phyloP scores from a whole-genome alignment of 2,797 vertebrate genomes.

The Enteromius thamalakanensis region DNA sequence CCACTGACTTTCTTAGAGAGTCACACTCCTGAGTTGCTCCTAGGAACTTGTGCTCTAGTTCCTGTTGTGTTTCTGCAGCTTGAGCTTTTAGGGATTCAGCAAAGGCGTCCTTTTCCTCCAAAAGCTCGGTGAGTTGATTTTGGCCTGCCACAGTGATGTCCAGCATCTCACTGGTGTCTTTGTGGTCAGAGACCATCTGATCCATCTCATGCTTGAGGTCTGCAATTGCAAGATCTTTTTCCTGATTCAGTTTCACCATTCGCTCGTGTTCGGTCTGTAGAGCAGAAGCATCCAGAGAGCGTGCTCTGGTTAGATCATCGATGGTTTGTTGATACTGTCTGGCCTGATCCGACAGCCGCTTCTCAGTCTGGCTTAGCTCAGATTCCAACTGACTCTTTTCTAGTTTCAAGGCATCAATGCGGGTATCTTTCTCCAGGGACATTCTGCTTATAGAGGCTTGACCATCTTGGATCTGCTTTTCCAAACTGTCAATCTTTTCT shows the following conservation, averaged over 20 bases:
- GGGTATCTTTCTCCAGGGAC: conserved; percentile 82
- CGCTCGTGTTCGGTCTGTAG: conserved; percentile 85
- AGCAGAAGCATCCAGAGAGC: conserved; percentile 80
- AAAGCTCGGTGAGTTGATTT: conserved; percentile 87
- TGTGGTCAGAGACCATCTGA: conserved; percentile 81
- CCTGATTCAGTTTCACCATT: conserved; percentile 83
- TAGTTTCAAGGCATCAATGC: conserved; percentile 84
- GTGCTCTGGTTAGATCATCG: conserved; percentile 79
- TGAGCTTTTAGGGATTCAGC: conserved; percentile 83
- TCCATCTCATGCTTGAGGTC: conserved; percentile 82
- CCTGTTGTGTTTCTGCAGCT: conserved; percentile 75
- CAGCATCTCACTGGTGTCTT: conserved; percentile 89
- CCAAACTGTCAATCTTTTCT: conserved; percentile 71
- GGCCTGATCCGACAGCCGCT: conserved; percentile 77
- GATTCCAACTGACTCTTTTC: conserved; percentile 85
- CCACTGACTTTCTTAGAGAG: conserved; percentile 78
- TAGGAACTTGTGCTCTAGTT: conserved; percentile 75
- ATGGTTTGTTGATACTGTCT: conserved; percentile 85
- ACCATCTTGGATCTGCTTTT: conserved; percentile 78
- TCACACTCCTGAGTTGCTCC: conserved; percentile 75
- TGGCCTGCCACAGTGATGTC: conserved; percentile 87
- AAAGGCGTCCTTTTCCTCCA: conserved; percentile 90
- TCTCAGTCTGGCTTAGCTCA: conserved; percentile 80
- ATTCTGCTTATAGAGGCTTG: conserved; percentile 74
- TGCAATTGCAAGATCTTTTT: conserved; percentile 86